phyloP scores from a whole-genome alignment of 1,140 invertebrate species.

The Aphaenogaster floridana region DNA sequence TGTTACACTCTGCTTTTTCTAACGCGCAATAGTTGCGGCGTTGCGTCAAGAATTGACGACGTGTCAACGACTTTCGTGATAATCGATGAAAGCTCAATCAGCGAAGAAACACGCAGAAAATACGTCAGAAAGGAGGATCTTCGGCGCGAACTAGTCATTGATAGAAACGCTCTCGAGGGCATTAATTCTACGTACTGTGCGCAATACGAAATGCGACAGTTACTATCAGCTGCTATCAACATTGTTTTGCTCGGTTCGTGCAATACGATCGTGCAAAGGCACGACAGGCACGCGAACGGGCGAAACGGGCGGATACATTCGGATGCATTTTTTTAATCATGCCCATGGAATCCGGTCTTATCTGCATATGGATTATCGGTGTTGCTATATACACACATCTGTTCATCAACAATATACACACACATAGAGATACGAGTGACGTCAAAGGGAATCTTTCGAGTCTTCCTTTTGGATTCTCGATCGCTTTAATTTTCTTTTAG shows the following conservation, averaged over 20 bases:
- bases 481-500: neutral
- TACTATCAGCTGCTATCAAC: constrained; percentile 41
- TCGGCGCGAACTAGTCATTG: neutral
- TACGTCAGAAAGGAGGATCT: neutral
- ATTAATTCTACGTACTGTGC: constrained; percentile 38
- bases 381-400: neutral
- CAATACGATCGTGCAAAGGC: constrained; percentile 18
- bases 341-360: constrained; percentile 38
- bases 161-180: constrained; percentile 23
- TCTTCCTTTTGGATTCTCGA: neutral
- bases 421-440: neutral
- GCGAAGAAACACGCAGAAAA: constrained; percentile 4
- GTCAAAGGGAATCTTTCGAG: constrained; percentile 14
- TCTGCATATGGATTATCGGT: neutral
- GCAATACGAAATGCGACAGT: neutral
- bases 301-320: neutral
- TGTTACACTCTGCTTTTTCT: neutral
- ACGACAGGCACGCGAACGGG: constrained; percentile 5
- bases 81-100: neutral
- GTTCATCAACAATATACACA: constrained; percentile 2
- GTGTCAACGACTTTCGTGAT: constrained; percentile 13
- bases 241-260: neutral
- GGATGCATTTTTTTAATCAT: constrained; percentile 27
- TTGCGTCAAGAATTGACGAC: constrained; percentile 11
- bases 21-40: neutral